Conservation (phyloP, 2,113 vertebrate species). For the Tetraodon nigroviridis region DNA sequence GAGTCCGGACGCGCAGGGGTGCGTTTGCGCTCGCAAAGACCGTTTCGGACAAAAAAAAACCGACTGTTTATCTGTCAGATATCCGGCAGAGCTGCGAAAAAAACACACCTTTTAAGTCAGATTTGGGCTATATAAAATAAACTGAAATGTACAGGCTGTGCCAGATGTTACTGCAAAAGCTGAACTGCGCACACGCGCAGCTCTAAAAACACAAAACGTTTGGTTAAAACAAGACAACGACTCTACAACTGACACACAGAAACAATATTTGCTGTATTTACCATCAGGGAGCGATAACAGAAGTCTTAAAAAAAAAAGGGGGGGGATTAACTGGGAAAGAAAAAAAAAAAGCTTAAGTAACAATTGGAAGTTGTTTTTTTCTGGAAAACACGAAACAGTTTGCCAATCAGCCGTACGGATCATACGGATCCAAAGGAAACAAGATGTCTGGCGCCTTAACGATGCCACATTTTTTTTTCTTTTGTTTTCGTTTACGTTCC, state of each 20-base stretch:
- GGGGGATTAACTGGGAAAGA: slow-evolving; percentile 7
- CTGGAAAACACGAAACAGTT: neutral
- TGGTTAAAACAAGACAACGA: slow-evolving; percentile 7
- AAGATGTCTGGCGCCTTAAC: slow-evolving; percentile 18
- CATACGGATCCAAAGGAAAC: slow-evolving; percentile 9
- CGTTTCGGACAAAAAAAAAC: too few relatives aligned
- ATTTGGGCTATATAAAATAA: too few relatives aligned
- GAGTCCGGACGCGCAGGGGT: too few relatives aligned
- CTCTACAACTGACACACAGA: slow-evolving; percentile 12
- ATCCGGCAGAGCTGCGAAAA: too few relatives aligned
- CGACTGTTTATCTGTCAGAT: too few relatives aligned
- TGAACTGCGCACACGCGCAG: neutral
- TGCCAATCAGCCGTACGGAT: slow-evolving; percentile 7
- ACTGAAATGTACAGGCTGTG: too few relatives aligned
- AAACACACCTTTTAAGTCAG: too few relatives aligned
- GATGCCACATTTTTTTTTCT: neutral
- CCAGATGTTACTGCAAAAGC: too few relatives aligned
- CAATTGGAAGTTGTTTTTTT: slow-evolving; percentile 8
- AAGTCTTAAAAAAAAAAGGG: neutral
- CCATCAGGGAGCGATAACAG: slow-evolving; percentile 9
- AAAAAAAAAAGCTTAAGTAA: slow-evolving; percentile 25
- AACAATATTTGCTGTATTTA: slow-evolving; percentile 23
- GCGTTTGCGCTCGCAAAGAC: too few relatives aligned
- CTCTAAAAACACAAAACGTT: slow-evolving; percentile 10
- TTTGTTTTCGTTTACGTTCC: neutral